Conservation (phyloP, 1,140 invertebrate genomes). For the Micrasema minimum region DNA sequence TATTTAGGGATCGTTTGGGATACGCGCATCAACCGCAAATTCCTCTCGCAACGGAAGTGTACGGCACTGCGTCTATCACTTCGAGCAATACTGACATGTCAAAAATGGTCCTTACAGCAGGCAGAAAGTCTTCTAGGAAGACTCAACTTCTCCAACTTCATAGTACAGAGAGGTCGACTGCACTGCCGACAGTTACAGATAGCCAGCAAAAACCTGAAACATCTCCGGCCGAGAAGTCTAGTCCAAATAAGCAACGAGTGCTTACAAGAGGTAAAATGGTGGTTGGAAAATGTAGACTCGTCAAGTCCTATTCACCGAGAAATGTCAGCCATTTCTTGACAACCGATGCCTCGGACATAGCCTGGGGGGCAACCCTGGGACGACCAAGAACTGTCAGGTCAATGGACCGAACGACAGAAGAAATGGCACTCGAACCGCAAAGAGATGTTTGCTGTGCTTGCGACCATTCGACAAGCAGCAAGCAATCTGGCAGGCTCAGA, state of each 20-base stretch:
- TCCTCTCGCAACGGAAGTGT: not conserved
- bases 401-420: not conserved
- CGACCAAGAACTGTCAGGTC: not conserved
- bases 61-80: not conserved
- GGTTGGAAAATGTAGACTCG: not conserved
- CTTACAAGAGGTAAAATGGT: not conserved
- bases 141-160: conserved; percentile 64
- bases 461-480: not conserved
- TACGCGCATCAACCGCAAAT: not conserved
- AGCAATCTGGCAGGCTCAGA: conserved; percentile 34
- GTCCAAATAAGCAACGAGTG: not conserved
- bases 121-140: conserved; percentile 53
- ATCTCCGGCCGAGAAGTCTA: not conserved
- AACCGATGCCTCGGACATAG: not conserved
- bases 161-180: conserved; percentile 65
- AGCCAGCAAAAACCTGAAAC: not conserved
- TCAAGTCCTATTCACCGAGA: not conserved
- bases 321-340: not conserved
- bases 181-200: conserved; percentile 50
- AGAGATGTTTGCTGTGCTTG: not conserved
- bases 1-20: conserved; percentile 48
- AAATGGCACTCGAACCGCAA: not conserved
- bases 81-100: not conserved
- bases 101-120: conserved; percentile 43
- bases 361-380: not conserved